phyloP scores from a whole-genome alignment of 1,140 invertebrate genomes.

The Atopsyche davidsoni region DNA sequence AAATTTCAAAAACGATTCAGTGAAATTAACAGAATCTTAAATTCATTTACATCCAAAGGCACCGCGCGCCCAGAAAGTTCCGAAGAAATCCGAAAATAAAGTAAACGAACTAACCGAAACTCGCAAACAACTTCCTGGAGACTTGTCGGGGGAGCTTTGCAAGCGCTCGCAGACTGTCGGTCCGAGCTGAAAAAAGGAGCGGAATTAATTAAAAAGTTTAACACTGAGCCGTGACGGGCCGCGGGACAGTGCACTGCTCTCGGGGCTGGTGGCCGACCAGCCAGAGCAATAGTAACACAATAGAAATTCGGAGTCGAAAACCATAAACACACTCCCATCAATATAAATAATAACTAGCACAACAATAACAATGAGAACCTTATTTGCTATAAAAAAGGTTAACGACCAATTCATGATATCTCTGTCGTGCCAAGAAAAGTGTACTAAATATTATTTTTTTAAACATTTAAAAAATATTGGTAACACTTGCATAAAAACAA shows the following conservation, averaged over 20 bases:
- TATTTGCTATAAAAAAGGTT: no score
- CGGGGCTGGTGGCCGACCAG: background rate
- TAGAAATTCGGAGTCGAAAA: no score
- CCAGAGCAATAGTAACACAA: conserved; percentile 1
- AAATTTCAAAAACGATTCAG: no score
- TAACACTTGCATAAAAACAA: no score
- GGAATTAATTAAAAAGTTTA: conserved; percentile 30
- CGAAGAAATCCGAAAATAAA: conserved; percentile 19
- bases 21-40: no score
- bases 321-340: no score
- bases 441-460: no score
- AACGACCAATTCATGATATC: no score
- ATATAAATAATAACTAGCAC: no score
- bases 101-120: conserved; percentile 17
- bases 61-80: conserved; percentile 4
- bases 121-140: conserved; percentile 10
- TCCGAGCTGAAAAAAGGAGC: conserved; percentile 17
- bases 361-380: no score
- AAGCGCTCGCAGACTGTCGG: conserved; percentile 4
- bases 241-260: background rate
- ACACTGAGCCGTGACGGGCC: conserved; percentile 9
- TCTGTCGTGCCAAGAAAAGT: no score
- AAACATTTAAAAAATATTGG: no score
- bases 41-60: conserved; percentile 22
- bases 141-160: conserved; percentile 4